Percentiles rank a stretch among this genome's conserved stretches.
Conservation (phyloP, 2,797 vertebrate species). For the Poliocrania exsul region DNA sequence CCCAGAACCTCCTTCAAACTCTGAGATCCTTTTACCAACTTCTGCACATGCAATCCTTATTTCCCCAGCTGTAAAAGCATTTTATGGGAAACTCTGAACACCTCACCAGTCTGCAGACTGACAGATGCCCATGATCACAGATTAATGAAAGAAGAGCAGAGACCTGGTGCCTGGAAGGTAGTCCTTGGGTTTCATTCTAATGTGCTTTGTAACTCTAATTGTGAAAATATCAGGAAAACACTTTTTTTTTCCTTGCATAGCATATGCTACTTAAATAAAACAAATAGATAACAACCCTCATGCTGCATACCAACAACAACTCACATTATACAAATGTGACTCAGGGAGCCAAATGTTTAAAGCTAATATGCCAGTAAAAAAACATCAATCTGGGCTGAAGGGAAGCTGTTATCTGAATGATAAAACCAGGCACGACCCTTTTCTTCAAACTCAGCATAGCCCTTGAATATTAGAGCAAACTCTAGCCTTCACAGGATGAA, state of each 20-base stretch:
- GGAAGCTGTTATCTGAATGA: neutral
- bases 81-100: neutral
- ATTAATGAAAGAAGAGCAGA: neutral
- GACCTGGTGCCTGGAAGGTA: neutral
- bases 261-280: constrained; percentile 7
- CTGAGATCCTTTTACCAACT: neutral
- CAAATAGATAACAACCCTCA: neutral
- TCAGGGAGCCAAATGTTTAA: neutral
- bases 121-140: neutral
- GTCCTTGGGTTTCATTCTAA: neutral
- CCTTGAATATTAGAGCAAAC: neutral
- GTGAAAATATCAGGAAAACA: neutral
- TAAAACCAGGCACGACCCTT: neutral
- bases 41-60: neutral
- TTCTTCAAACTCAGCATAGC: neutral
- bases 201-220: neutral
- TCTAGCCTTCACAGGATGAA: neutral
- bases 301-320: neutral
- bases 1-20: neutral
- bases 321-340: fast-evolving
- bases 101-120: neutral
- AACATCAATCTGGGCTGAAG: neutral
- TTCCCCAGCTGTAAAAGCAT: neutral
- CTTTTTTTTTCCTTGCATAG: neutral
- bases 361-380: neutral